Base-by-base conservation (phyloP, 2,888 invertebrate species). In the Germaria angustata region DNA sequence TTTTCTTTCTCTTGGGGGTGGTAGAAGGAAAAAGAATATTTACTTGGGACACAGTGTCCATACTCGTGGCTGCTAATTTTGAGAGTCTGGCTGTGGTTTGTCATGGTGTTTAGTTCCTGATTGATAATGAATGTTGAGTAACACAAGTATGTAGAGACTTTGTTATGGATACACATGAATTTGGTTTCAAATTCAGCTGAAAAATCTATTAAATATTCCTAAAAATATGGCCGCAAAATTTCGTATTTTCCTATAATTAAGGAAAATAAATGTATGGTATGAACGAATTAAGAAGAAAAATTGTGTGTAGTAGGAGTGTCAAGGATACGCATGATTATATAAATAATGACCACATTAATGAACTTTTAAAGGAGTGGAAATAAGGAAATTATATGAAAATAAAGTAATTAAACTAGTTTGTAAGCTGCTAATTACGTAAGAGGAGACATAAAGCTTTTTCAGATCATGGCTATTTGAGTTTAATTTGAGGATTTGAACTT, bases 121-220 rank as follows among this genome's bases (percentile, higher is more conserved):
- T n/a, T n/a, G n/a, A n/a, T n/a, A n/a, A 28, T 28, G 28, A 28
- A 28, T 28, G 3, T 28, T 28, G 28, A 6, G 28, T 3, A 28
- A 6, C 28, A 28, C 28, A 28, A 28, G 6, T 28, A 28, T 28
- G 49, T 46, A 41, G 7, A 46, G 34, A 72, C 51, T 66, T 80
- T 20, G 66, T 66, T 59, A 66, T 15, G 39, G 41, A 57, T 32
- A 17, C 57, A 44, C 49, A 57, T 59, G 22, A 32, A 32, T 71
- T 44, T 39, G 15, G 13, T 34, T 6, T 17, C 32, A 55, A 53
- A 63, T 69, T 44, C 8, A 36, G 1, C 44, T 69, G 17, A 6
- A 15, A 69, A 68, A 77, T 68, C 68, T 77, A 59, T 51, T 11
- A 17, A 61, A 20, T 41, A 8, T 32, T 28, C 55, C 8, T 36